phyloP scores from a whole-genome alignment of 2,888 invertebrate genomes.

The Hydriomena furcata region DNA sequence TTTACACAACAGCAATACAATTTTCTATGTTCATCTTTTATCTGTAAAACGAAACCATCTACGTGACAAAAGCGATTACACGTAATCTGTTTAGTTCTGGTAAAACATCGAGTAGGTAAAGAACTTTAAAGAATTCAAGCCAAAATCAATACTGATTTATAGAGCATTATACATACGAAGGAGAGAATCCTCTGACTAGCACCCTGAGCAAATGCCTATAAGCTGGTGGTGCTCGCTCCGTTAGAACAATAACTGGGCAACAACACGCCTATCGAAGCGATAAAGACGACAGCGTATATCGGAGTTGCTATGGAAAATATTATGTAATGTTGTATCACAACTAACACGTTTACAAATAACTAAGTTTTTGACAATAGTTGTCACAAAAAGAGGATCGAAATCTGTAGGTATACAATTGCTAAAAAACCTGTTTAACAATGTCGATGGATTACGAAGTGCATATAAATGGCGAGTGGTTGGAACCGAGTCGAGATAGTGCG shows the following conservation, averaged over 20 bases:
- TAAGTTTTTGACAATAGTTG: neutral
- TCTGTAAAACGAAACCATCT: slow-evolving; percentile 13
- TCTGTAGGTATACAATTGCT: slow-evolving; percentile 8
- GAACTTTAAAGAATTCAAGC: slow-evolving; percentile 7
- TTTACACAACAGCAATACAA: slow-evolving; percentile 4
- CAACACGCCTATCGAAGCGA: slow-evolving; percentile 26
- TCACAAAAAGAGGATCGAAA: slow-evolving; percentile 10
- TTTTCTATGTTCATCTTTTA: slow-evolving; percentile 12
- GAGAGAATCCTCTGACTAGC: slow-evolving; percentile 8
- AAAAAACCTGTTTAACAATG: slow-evolving; percentile 26
- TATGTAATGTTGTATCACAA: slow-evolving; percentile 29
- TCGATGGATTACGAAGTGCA: slow-evolving; percentile 17
- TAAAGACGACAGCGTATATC: slow-evolving; percentile 23
- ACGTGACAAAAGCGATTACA: slow-evolving; percentile 11
- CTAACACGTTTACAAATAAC: slow-evolving; percentile 2
- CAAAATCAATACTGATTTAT: neutral
- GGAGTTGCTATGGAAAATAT: slow-evolving; percentile 28
- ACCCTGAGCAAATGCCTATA: slow-evolving; percentile 19
- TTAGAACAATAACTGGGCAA: slow-evolving; percentile 26
- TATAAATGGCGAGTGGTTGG: slow-evolving; percentile 1
- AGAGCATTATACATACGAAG: neutral
- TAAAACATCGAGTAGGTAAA: slow-evolving; percentile 11
- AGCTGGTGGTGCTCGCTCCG: slow-evolving; percentile 19
- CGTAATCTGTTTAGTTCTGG: slow-evolving; percentile 13
- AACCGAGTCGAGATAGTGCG: slow-evolving; percentile 24